Percentiles rank a stretch among this genome's conserved stretches.
phyloP scores from a whole-genome alignment of 2,888 invertebrate genomes.

The Eristalis intricaria region DNA sequence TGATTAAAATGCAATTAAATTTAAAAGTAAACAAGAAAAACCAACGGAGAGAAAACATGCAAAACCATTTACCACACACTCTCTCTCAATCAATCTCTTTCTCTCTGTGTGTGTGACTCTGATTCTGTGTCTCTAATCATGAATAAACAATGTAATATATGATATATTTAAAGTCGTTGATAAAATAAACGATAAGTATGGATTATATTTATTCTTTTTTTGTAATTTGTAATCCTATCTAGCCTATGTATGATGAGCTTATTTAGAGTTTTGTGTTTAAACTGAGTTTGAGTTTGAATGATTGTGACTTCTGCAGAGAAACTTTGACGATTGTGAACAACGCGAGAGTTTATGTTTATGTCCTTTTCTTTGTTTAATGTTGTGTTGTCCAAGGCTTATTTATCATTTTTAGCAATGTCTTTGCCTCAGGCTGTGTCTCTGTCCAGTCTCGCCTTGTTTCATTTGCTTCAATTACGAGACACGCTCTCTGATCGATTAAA shows the following conservation, averaged over 20 bases:
- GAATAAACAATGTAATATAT: conserved; percentile 42
- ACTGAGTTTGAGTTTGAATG: neutral
- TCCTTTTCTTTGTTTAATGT: neutral
- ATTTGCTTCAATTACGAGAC: no score
- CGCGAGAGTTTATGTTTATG: neutral
- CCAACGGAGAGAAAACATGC: conserved; percentile 19
- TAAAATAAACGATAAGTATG: conserved; percentile 52
- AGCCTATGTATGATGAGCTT: conserved; percentile 32
- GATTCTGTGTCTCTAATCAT: conserved; percentile 7
- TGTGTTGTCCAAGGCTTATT: no score
- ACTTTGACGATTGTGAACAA: neutral
- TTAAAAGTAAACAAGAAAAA: conserved; percentile 9
- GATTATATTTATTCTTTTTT: conserved; percentile 37
- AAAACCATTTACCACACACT: conserved; percentile 19
- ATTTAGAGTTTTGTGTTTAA: conserved; percentile 21
- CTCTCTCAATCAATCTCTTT: conserved; percentile 12
- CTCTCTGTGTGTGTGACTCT: neutral
- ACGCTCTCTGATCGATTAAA: no score
- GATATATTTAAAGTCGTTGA: conserved; percentile 46
- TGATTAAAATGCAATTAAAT: conserved; percentile 41
- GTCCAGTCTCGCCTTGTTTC: no score
- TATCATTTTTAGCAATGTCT: no score
- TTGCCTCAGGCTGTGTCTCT: no score
- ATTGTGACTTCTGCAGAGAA: conserved; percentile 21
- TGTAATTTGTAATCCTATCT: conserved; percentile 13